phyloP scores from a whole-genome alignment of 2,113 vertebrate genomes.

The Neodon shergylaensis region DNA sequence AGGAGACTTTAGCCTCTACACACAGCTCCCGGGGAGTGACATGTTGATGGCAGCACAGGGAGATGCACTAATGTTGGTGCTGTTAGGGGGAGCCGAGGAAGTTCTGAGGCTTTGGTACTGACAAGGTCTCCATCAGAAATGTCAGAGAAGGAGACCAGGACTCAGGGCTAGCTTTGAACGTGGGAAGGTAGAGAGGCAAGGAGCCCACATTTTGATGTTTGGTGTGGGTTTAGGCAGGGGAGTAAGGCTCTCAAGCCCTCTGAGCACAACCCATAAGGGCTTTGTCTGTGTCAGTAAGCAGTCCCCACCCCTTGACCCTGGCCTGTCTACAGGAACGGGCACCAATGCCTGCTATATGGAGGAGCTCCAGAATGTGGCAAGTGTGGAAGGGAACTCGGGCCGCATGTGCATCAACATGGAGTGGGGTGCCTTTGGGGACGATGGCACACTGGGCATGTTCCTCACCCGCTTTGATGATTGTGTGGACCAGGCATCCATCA shows the following conservation, averaged over 20 bases:
- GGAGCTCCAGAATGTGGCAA: slow-evolving; percentile 83
- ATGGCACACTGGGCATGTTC: slow-evolving; percentile 78
- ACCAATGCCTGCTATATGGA: slow-evolving; percentile 90
- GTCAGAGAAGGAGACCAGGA: neutral
- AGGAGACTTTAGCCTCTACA: neutral
- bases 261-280: neutral
- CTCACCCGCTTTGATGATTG: slow-evolving; percentile 80
- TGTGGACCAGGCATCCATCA: slow-evolving; percentile 85
- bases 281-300: neutral
- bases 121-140: neutral
- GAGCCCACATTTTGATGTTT: neutral
- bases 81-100: neutral
- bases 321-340: slow-evolving; percentile 83
- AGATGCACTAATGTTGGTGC: neutral
- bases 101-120: neutral
- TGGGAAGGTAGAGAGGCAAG: neutral
- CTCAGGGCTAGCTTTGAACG: neutral
- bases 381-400: slow-evolving; percentile 74
- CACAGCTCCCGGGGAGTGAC: neutral
- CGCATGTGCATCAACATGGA: slow-evolving; percentile 90
- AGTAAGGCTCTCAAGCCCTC: neutral
- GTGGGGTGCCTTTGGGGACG: slow-evolving; percentile 89
- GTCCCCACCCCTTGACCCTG: rapidly evolving
- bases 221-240: neutral
- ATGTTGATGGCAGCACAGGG: neutral